Evolutionary conservation across 2,797 vertebrate genomes (phyloP).

Genomic region (Acipenser transmontanus): DNA sequence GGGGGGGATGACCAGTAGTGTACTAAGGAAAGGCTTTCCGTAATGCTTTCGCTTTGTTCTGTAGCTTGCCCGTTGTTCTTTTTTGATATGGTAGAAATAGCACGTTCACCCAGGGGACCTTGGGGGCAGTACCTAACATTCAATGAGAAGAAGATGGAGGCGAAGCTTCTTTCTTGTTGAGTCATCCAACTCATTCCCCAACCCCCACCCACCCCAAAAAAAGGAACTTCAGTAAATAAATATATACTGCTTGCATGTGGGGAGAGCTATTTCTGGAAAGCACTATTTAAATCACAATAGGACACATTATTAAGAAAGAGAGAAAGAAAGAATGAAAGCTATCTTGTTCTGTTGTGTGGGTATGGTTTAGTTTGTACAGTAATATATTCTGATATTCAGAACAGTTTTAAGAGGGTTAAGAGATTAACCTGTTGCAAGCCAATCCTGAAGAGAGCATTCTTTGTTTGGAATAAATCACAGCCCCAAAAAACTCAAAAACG

Average conservation of each 20-base stretch:
- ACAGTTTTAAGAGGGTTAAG: too few relatives aligned
- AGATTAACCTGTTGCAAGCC: too few relatives aligned
- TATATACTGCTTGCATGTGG: not conserved
- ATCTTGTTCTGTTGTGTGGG: not conserved
- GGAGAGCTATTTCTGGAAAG: slow-evolving; percentile 21
- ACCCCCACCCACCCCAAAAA: not conserved
- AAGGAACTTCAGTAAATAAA: slow-evolving; percentile 15
- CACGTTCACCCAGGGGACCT: slow-evolving; percentile 22
- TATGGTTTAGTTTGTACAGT: not conserved
- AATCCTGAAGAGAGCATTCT: too few relatives aligned
- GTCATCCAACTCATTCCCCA: slow-evolving; percentile 3
- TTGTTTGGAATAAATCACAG: too few relatives aligned
- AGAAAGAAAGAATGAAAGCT: not conserved
- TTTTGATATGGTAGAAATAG: slow-evolving; percentile 29
- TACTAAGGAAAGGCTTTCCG: not conserved
- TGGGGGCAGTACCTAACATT: slow-evolving; percentile 7
- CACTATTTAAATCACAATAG: slow-evolving; percentile 5
- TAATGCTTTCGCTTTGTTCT: slow-evolving; percentile 23
- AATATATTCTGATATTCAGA: too few relatives aligned
- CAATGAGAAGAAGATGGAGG: not conserved
- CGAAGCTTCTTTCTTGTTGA: slow-evolving; percentile 3
- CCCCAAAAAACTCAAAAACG: too few relatives aligned
- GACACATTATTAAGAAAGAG: slow-evolving; percentile 13
- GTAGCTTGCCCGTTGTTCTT: slow-evolving; percentile 29
- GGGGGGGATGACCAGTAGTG: not conserved